Conservation (phyloP, 2,888 invertebrate genomes). For the Urechis unicinctus region DNA sequence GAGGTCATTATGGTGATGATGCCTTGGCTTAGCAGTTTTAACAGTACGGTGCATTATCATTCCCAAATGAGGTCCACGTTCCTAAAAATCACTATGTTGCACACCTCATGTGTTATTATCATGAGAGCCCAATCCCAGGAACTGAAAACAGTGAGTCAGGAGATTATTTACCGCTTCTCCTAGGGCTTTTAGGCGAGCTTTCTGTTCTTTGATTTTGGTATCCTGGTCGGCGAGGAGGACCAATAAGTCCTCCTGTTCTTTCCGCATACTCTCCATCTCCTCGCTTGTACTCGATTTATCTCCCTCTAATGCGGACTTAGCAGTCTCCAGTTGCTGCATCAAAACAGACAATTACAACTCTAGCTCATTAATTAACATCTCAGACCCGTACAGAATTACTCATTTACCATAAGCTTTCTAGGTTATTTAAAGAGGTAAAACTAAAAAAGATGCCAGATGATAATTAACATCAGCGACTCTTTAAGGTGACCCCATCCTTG, state of each 20-base stretch:
- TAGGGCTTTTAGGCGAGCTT: conserved; percentile 48
- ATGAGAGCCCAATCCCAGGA: too few relatives aligned
- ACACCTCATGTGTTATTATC: too few relatives aligned
- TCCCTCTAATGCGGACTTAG: conserved; percentile 21
- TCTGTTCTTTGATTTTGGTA: conserved; percentile 63
- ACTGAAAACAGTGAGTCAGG: too few relatives aligned
- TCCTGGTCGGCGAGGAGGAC: conserved; percentile 86
- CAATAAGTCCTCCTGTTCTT: conserved; percentile 89
- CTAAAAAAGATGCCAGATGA: too few relatives aligned
- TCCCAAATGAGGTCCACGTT: too few relatives aligned
- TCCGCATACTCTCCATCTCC: conserved; percentile 57
- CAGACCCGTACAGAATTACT: background rate
- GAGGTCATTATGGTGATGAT: too few relatives aligned
- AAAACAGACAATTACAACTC: background rate
- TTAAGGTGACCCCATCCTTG: too few relatives aligned
- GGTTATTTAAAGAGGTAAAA: background rate
- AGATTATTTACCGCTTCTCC: conserved; percentile 48
- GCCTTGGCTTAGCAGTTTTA: too few relatives aligned
- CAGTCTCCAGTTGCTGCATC: conserved; percentile 1
- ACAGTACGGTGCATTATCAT: too few relatives aligned
- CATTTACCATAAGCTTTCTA: background rate
- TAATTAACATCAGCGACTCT: too few relatives aligned
- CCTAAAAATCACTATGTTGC: too few relatives aligned
- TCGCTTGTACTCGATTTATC: conserved; percentile 28
- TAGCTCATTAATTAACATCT: background rate